Percentiles rank a stretch among this genome's conserved stretches.
phyloP scores from a whole-genome alignment of 2,113 vertebrate species.

The Clarias magur region DNA sequence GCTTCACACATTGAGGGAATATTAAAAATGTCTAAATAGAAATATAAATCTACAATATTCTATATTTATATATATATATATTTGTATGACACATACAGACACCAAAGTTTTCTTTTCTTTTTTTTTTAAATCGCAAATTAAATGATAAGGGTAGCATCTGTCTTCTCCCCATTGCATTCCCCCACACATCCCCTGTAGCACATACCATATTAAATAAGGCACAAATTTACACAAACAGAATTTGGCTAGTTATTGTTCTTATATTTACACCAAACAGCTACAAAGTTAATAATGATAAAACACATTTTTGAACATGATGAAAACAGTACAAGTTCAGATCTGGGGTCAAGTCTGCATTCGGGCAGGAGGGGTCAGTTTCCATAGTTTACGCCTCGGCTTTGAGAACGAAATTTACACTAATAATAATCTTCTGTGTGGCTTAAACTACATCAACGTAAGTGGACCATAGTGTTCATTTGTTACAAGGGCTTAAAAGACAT shows the following conservation, averaged over 20 bases:
- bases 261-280: constrained; percentile 80
- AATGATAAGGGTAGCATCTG: constrained; percentile 70
- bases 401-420: constrained; percentile 12
- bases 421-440: not conserved
- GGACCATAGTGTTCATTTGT: constrained; percentile 9
- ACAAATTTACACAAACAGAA: constrained; percentile 85
- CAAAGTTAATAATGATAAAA: constrained; percentile 72
- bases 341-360: constrained; percentile 36
- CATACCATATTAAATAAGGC: constrained; percentile 83
- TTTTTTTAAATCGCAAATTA: constrained; percentile 59
- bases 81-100: constrained; percentile 67
- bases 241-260: constrained; percentile 81
- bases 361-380: constrained; percentile 14
- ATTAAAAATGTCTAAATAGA: constrained; percentile 59
- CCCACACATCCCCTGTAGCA: constrained; percentile 63
- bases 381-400: constrained; percentile 29
- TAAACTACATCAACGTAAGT: constrained; percentile 22
- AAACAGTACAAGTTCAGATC: constrained; percentile 42
- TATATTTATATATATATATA: constrained; percentile 38
- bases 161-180: constrained; percentile 59
- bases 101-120: constrained; percentile 45
- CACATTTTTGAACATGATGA: constrained; percentile 57
- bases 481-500: constrained; percentile 44
- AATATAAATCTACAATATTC: constrained; percentile 67
- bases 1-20: constrained; percentile 63